Conservation (phyloP, 2,888 invertebrate species). For the Lasius platythorax region DNA sequence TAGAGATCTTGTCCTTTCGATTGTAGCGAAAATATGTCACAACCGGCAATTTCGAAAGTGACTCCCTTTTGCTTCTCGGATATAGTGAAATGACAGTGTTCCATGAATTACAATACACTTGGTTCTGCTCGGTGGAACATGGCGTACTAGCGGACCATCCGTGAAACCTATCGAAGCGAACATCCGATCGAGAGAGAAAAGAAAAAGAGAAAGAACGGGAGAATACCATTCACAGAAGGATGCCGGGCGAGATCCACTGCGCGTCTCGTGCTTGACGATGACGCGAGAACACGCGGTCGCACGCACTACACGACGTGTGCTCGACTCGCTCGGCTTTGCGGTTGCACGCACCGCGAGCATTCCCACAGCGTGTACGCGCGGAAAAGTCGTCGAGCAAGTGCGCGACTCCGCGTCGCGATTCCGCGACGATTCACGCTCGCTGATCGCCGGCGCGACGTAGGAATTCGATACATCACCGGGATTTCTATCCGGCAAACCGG, state of each 20-base stretch:
- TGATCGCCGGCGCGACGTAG: conserved; percentile 43
- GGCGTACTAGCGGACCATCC: conserved; percentile 75
- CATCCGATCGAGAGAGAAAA: conserved; percentile 76
- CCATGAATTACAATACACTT: conserved; percentile 12
- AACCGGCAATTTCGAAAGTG: conserved; percentile 24
- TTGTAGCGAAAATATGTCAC: conserved; percentile 4
- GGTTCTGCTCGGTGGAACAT: conserved; percentile 36
- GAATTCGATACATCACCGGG: conserved; percentile 70
- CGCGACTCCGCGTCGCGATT: conserved; percentile 58
- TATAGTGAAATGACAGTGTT: conserved; percentile 27
- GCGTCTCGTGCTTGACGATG: conserved; percentile 35
- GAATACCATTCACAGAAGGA: conserved; percentile 14
- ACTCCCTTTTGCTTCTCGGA: conserved; percentile 11
- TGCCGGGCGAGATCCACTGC: conserved; percentile 56
- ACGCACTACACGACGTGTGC: conserved; percentile 15
- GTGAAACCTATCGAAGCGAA: conserved; percentile 84
- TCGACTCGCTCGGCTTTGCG: conserved; percentile 67
- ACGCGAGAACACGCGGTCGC: conserved; percentile 44
- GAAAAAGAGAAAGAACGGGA: not conserved
- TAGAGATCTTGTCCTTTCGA: not conserved
- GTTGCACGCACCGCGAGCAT: conserved; percentile 82
- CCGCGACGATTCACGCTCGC: conserved; percentile 59
- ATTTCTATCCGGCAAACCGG: conserved; percentile 4
- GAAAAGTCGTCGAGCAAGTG: conserved; percentile 67
- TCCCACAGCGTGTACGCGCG: conserved; percentile 78